phyloP scores from a whole-genome alignment of 2,888 invertebrate species.

The Venustoraphidia nigricollis region DNA sequence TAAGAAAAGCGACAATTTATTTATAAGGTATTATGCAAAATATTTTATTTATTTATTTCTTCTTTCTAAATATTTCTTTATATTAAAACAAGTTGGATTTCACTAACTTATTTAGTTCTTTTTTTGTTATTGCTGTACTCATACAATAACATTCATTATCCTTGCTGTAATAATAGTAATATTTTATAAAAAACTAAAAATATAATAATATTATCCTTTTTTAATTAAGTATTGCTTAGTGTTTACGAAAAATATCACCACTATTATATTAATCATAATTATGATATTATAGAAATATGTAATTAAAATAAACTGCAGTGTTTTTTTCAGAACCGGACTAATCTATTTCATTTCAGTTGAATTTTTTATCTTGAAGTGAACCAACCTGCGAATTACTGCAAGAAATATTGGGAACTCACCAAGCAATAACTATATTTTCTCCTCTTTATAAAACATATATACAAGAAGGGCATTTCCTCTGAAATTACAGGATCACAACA shows the following conservation, averaged over 20 bases:
- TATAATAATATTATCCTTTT: neutral
- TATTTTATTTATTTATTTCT: constrained; percentile 8
- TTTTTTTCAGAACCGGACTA: neutral
- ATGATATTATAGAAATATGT: neutral
- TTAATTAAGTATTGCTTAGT: constrained; percentile 5
- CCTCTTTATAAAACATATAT: too few species aligned
- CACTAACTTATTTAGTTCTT: neutral
- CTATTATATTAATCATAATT: neutral
- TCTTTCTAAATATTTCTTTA: constrained; percentile 5
- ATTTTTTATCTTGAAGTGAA: too few species aligned
- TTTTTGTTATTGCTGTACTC: neutral
- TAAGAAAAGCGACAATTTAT: neutral
- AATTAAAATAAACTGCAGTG: neutral
- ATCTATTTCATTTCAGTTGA: too few species aligned
- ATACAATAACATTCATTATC: too few species aligned
- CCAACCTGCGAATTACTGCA: too few species aligned
- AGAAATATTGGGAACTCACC: too few species aligned
- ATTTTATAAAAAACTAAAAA: neutral
- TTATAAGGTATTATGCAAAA: constrained; percentile 11
- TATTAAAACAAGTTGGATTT: neutral
- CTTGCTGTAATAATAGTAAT: neutral
- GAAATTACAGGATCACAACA: too few species aligned
- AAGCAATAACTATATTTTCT: too few species aligned
- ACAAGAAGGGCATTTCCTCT: too few species aligned
- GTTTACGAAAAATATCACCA: constrained; percentile 7